Evolutionary conservation across 2,113 vertebrate species (phyloP), one percentile per base, ranked within the genome.

Genomic region (Nibea albiflora): DNA sequence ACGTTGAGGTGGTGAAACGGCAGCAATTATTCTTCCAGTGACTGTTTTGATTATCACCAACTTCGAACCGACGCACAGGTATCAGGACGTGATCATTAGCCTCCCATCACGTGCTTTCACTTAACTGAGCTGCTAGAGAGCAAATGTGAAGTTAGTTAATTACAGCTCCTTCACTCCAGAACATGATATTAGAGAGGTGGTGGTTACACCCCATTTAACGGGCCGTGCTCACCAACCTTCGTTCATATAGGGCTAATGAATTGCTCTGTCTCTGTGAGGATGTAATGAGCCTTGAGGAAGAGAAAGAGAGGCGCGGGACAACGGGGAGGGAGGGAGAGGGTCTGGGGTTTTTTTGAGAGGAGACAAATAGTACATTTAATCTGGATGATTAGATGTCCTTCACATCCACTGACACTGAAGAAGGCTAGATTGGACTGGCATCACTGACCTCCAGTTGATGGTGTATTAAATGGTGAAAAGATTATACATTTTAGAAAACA

Each of bases 191-290:
- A 81, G 68, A 80, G 76, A 81, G 54, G 77, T 70, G 67, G 82
- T 39, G 79, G 88, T 90, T 85, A 73, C 68, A 78, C 65, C 81
- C 81, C 76, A 83, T 89, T 92, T 87, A 80, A 76, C 60, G 4
- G 76, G 26, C 60, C 22, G 17, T 69, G 81, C 74, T 86, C 83
- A 57, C 64, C 80, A 86, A 78, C 85, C 77, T 74, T 64, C 26
- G 52, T 80, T 88, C 79, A 80, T 88, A 82, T 78, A 54, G 53
- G 60, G 62, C 78, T 90, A 91, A 91, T 92, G 80, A 82, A 87
- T 87, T 76, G 57, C 77, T 84, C 71, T 35, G 62, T 81, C 76
- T 86, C 54, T 62, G 56, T 22, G 71, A 76, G 42, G 63, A 72
- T 4, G 26, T 81, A 92, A 91, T 89, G 89, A 88, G 79, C 58